Evolutionary conservation across 2,888 invertebrate genomes (phyloP), one percentile per base, ranked within the genome.

Genomic region (Cantharis rufa): DNA sequence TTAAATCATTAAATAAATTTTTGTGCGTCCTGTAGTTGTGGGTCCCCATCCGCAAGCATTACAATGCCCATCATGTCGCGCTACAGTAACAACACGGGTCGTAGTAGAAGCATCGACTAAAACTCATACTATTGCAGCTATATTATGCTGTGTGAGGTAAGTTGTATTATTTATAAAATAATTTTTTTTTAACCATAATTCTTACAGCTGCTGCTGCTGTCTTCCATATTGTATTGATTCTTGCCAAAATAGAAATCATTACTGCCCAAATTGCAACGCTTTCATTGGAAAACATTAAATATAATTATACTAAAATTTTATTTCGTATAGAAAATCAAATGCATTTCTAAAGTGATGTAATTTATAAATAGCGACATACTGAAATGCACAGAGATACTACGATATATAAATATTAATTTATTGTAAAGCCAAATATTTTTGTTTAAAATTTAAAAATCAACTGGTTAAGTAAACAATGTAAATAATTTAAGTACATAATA

Each of bases 201-300:
- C n/a, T 85, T 15, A n/a, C 27, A 71, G 71, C 15, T 90, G 89
- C 78, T 28, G 27, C 10, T 87, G 85, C n/a, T 88, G 87, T 16
- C 86, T 88, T 66, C 89, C 89, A 3, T 90, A 90, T 76, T 90
- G 89, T 73, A 86, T 87, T 72, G 89, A 90, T 76, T 86, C 85
- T 21, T 90, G 89, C 71, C 81, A 88, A 79, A 83, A 83, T 24
- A 86, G 85, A 73, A 89, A 88, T 75, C 90, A 90, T 79, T 89
- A 87, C 76, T 90, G 90, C 80, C 89, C 69, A 11, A 69, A 32
- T 21, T 74, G 74, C 28, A 28, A 28, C 7, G 10, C 69, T 10
- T 74, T 27, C 18, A 62, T 74, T 15, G 74, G 74, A n/a, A 68
- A 48, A n/a, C 48, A 48, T 48, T 48, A 48, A 48, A 32, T 32